These are phyloP conservation scores for Pseudomugil tenellus DNA, from an alignment of 2,797 vertebrate genomes.

Conservation along the genomic window DNA sequence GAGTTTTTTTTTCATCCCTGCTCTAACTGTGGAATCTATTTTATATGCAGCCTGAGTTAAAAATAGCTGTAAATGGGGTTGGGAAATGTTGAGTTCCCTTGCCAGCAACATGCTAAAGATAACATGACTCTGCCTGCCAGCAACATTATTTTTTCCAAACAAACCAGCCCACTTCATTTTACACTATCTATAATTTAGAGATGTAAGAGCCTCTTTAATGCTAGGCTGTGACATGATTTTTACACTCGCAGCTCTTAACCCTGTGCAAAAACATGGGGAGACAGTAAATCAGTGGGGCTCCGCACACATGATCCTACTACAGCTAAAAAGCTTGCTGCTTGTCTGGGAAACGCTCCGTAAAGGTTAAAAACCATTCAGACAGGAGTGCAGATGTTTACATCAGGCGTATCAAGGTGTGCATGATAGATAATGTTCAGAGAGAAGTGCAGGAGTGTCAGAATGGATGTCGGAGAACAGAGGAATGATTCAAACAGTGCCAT, in stretches of 20 bases:
- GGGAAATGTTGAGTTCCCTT: constrained; percentile 45
- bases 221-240: constrained; percentile 56
- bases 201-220: constrained; percentile 56
- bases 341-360: constrained; percentile 42
- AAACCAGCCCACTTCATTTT: constrained; percentile 61
- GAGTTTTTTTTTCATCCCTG: constrained; percentile 46
- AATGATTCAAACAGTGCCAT: constrained; percentile 22
- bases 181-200: constrained; percentile 69
- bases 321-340: constrained; percentile 34
- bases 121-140: constrained; percentile 50
- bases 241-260: constrained; percentile 48
- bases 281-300: constrained; percentile 50
- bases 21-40: constrained; percentile 59
- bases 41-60: constrained; percentile 55
- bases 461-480: constrained; percentile 15
- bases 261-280: constrained; percentile 28
- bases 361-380: constrained; percentile 38
- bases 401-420: constrained; percentile 39
- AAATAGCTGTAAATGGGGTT: constrained; percentile 67
- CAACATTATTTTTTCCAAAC: constrained; percentile 57
- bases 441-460: constrained; percentile 20
- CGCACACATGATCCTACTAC: constrained; percentile 27
- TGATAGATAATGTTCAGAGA: constrained; percentile 41
- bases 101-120: constrained; percentile 62
- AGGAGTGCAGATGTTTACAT: constrained; percentile 50